Evolutionary conservation across 1,140 invertebrate genomes (phyloP), one percentile per base, ranked within the genome.

Genomic region (Lepidostoma basale): DNA sequence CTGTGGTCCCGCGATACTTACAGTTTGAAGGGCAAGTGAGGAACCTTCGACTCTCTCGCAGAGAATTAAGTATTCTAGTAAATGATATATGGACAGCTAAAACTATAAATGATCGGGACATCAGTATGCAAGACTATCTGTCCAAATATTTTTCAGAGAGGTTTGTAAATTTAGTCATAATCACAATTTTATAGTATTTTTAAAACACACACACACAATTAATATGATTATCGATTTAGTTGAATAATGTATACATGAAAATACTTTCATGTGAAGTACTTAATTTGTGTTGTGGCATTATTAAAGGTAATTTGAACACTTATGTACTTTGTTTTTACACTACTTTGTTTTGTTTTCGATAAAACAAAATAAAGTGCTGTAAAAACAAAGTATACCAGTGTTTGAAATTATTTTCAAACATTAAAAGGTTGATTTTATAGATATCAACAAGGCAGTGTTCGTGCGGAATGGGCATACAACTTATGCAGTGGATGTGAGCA

Each of bases 401-500:
- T 47, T 9, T 14, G 8, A 47, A 47, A 20, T 9, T 47, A 47
- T 8, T n/a, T 9, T 9, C 18, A 14, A 9, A 47, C n/a, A n/a
- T n/a, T n/a, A n/a, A n/a, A n/a, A n/a, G n/a, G 42, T 52, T 28
- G 5, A n/a, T 30, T 30, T 20, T 10, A 39, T 54, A 82, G 79
- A 68, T 82, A 82, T 63, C 77, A 81, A 56, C 80, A 82, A 66
- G 59, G 76, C 0, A 77, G 75, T 14, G 76, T 81, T 0, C 77
- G 81, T 12, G 78, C 78, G 0, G 81, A 82, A 54, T 82, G 79
- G 80, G 79, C 79, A 12, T 83, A 83, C 74, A 82, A 81, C 69
- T 68, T 83, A 56, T 83, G 80, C 74, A 78, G 78, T 5, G 78
- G 77, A 22, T 79, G 76, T 0, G 78, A 83, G 64, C 78, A 79